Base-by-base conservation (phyloP, 2,888 invertebrate genomes). In the Zhengitettix transpicula region DNA sequence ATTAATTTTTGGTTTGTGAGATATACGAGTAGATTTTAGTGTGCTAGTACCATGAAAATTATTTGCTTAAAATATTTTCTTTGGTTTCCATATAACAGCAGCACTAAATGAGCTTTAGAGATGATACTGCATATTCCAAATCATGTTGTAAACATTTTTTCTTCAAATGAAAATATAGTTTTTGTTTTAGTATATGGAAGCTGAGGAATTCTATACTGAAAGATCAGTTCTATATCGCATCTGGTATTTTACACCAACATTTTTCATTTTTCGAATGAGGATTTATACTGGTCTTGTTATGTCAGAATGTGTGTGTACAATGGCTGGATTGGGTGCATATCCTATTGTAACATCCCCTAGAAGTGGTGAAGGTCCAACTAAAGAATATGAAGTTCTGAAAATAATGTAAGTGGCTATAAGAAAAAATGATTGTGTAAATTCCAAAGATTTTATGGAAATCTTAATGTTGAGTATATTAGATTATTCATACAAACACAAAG, bases 271-370 rank as follows among this genome's bases (percentile, higher is more conserved):
- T 73, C 84, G 95, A 9, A 85, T 89, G 75, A 81, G 97, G 58
- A 87, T 98, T 65, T 97, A 93, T 71, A 81, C 85, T 14, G 97
- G 95, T 0, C 84, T 97, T 79, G 82, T 87, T 0, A 72, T 97
- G 58, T 89, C 95, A 0, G 96, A 97, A 73, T 88, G 89, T 71
- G 89, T 91, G n/a, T 95, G 95, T 69, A 89, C 90, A 15, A 84
- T 89, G 72, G 86, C 90, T 2, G 94, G 93, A 0, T 76, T 98
- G 14, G 98, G 97, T 2, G 91, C 90, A 1, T 98, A 98, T 73
- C 97, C 97, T 0, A 77, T 77, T 0, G 76, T 77, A 42, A 80
- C 84, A 0, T 78, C 82, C 58, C 82, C 89, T n/a, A 80, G 79
- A 66, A 77, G 87, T 60, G 96, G 96, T 0, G 80, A 84, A 68